Base-by-base conservation (phyloP, 1,140 invertebrate genomes). In the Seison nebaliae region DNA sequence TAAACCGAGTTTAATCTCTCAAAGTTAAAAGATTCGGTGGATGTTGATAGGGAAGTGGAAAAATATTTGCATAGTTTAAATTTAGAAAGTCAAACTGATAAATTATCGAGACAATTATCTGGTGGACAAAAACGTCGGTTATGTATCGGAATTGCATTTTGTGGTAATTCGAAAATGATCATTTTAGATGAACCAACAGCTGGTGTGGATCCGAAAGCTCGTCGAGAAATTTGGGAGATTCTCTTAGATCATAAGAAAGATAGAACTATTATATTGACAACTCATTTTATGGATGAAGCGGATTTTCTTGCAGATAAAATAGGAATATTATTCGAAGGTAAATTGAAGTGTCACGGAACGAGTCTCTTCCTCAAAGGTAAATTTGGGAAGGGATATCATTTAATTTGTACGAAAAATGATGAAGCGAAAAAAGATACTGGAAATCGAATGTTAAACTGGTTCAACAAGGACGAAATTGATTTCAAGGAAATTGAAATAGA, bases 111-210 rank as follows among this genome's bases (percentile, higher is more conserved):
- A 43, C 68, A 73, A 45, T 75, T 78, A 51, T 83, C 77, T 4
- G 78, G 78, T 2, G 80, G 79, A n/a, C 84, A 78, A 1, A 71
- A 73, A 53, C 65, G 80, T 33, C 84, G 84, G 47, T 55, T 48
- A 30, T 43, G 12, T 8, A 19, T 38, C 7, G 42, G 18, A 2
- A 42, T 45, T 20, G 44, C 38, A 6, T 26, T 42, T 2, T 26
- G 36, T 28, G 75, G 76, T 49, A 64, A 67, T 32, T 75, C 77
- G 1, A 67, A 69, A 29, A 65, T 80, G 5, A 54, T 57, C 6
- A 62, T 88, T 7, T 62, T 88, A 51, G 80, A 88, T 52, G 80
- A 86, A 54, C 79, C 80, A 1, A 80, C 75, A 43, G 80, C 77
- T 19, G 80, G 80, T 23, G 79, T 86, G 70, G 80, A 88, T 66